Conservation (phyloP, 1,140 invertebrate genomes). For the Sycophaga agraensis region DNA sequence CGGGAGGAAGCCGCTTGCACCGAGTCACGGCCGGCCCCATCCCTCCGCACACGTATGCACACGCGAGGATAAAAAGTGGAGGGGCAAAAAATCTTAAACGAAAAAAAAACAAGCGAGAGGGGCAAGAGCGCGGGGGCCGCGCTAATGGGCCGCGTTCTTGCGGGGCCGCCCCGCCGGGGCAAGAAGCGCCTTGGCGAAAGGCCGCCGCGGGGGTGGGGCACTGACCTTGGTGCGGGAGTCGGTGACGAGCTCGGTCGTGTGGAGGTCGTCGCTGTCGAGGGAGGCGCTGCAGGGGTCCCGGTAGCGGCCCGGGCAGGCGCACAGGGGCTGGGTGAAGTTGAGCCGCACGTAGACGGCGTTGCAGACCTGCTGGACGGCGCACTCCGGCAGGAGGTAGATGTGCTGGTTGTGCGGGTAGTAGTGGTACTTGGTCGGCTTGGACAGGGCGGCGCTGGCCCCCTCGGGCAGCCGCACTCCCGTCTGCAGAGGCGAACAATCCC, state of each 20-base stretch:
- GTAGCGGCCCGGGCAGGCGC: slow-evolving; percentile 81
- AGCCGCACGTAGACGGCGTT: slow-evolving; percentile 89
- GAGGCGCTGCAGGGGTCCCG: slow-evolving; percentile 87
- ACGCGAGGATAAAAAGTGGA: background rate
- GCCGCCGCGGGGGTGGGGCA: too few species aligned
- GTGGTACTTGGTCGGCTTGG: slow-evolving; percentile 88
- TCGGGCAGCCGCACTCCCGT: slow-evolving; percentile 70
- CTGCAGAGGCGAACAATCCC: slow-evolving; percentile 61
- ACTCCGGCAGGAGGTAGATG: slow-evolving; percentile 86
- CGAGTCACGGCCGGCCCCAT: too few species aligned
- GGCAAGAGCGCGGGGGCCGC: too few species aligned
- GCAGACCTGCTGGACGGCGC: slow-evolving; percentile 90
- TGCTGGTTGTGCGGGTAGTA: slow-evolving; percentile 93
- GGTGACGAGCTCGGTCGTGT: slow-evolving; percentile 85
- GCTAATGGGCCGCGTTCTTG: too few species aligned
- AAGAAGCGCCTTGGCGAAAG: too few species aligned
- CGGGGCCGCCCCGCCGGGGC: too few species aligned
- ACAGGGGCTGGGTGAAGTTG: slow-evolving; percentile 89
- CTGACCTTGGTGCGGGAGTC: slow-evolving; percentile 77
- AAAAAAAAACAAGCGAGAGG: too few species aligned
- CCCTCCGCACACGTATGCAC: too few species aligned
- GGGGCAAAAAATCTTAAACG: too few species aligned
- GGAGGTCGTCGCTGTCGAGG: slow-evolving; percentile 83
- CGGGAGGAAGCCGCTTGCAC: background rate
- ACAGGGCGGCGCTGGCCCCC: slow-evolving; percentile 65